These are phyloP conservation scores for Euthynnus affinis DNA, from an alignment of 2,797 vertebrate species.

Conservation along the genomic window DNA sequence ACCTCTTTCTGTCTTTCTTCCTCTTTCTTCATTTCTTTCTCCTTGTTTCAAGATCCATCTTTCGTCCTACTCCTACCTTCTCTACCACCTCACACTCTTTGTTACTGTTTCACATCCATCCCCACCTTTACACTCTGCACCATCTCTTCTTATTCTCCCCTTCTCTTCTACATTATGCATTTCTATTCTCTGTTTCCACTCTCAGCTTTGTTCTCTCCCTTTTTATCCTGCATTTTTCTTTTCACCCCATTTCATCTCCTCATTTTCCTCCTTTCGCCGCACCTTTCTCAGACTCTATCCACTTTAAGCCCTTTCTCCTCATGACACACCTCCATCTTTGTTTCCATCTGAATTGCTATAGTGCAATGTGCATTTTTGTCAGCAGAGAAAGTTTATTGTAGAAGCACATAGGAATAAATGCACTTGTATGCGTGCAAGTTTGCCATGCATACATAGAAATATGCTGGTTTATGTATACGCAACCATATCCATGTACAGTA, in stretches of 20 bases:
- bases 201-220: background rate
- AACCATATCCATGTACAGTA: background rate
- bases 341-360: background rate
- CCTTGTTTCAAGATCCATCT: conserved; percentile 8
- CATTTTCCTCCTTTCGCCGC: background rate
- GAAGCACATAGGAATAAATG: too few species aligned
- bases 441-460: background rate
- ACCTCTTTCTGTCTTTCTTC: background rate
- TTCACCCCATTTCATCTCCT: background rate
- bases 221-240: background rate
- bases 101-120: conserved; percentile 1
- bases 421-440: too few species aligned
- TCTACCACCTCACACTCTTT: background rate
- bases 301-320: background rate
- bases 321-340: background rate
- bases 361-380: background rate
- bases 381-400: background rate
- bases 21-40: background rate
- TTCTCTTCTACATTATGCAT: too few species aligned
- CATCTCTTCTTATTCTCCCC: background rate
- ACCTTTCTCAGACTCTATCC: background rate
- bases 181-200: too few species aligned
- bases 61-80: background rate
- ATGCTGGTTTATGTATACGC: background rate
- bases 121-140: conserved; percentile 4